Percentiles rank a stretch among this genome's conserved stretches.
Evolutionary conservation across 53 echinoderm and acorn worm species (phyloP).

Genomic region (Holothuria scabra): DNA sequence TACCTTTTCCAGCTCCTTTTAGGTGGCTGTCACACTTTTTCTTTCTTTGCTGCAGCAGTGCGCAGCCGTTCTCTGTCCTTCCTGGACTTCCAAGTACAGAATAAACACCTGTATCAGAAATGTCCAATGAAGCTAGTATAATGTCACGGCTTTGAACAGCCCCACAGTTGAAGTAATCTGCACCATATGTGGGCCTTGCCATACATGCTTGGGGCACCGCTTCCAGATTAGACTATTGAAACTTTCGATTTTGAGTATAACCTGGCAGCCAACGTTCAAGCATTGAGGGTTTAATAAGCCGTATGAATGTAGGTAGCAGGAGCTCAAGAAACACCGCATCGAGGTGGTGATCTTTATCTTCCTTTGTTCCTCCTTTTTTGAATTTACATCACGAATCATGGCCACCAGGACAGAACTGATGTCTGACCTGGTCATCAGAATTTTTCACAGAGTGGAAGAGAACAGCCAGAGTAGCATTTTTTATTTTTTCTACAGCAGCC

Average conservation of each 20-base stretch:
- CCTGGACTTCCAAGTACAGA: too few relatives aligned
- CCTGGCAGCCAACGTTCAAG: slow-evolving; percentile 50
- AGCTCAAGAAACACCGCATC: slow-evolving; percentile 46
- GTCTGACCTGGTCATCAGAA: slow-evolving; percentile 19
- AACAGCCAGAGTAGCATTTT: slow-evolving; percentile 8
- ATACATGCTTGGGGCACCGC: slow-evolving; percentile 57
- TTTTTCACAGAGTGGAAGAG: slow-evolving; percentile 31
- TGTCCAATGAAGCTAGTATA: too few relatives aligned
- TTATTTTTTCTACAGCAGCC: slow-evolving; percentile 31
- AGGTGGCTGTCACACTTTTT: too few relatives aligned
- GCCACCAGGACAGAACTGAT: too few relatives aligned
- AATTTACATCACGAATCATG: too few relatives aligned
- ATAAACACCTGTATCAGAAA: too few relatives aligned
- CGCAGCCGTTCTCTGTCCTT: too few relatives aligned
- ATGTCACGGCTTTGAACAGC: too few relatives aligned
- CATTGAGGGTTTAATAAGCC: slow-evolving; percentile 39
- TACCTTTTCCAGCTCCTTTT: too few relatives aligned
- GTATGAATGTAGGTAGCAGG: slow-evolving; percentile 35
- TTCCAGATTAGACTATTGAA: slow-evolving; percentile 51
- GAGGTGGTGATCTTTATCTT: slow-evolving; percentile 47
- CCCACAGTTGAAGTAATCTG: too few relatives aligned
- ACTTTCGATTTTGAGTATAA: slow-evolving; percentile 61
- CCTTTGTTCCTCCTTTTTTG: slow-evolving; percentile 33
- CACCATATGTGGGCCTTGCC: slow-evolving; percentile 39
- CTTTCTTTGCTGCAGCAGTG: too few relatives aligned